Base-by-base conservation (phyloP, 2,113 vertebrate genomes). In the Alectura lathami region DNA sequence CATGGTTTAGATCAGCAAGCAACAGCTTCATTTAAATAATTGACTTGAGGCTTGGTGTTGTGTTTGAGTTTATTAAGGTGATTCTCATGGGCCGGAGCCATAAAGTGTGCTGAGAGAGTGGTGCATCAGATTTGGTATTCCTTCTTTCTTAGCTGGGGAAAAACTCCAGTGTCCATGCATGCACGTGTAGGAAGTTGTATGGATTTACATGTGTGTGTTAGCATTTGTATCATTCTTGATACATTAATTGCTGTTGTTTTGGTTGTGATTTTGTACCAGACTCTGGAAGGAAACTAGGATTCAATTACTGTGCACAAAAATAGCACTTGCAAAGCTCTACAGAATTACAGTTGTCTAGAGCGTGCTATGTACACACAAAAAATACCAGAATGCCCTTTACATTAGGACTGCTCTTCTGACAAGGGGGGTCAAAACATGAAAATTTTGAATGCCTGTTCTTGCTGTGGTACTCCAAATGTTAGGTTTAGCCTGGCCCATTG, bases 221-320 rank as follows among this genome's bases (percentile, higher is more conserved):
- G 69, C 57, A 72, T 80, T 82, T 83, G 45, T 73, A 32, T 42
- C 36, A 32, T 90, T 83, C 63, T 90, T 93, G 54, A 73, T 90
- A 14, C 59, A 80, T 77, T 90, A 87, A 91, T 94, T 90, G 47
- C 48, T 56, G 75, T 91, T 96, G 54, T 68, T 96, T 91, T 69
- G 38, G 38, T 42, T 77, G 72, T 42, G 79, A 73, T 66, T 86
- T 95, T 62, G 11, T 86, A 60, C 88, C 75, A 63, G 5, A 54
- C 63, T 50, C 23, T 83, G 75, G 62, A 73, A 86, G 75, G 40
- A 88, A 88, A 38, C n/a, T 80, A 20, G 75, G 76, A 86, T 95
- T 89, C 27, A 66, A 23, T 95, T 94, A 73, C 57, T 21, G 6
- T 73, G 63, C 75, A 69, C 72, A 80, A 80, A 94, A 94, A 77